A percentile compares a stretch with the other conserved stretches of the same genome.
These are phyloP conservation scores for Cnemophilus loriae DNA, from an alignment of 2,113 vertebrate genomes.

Conservation along the genomic window DNA sequence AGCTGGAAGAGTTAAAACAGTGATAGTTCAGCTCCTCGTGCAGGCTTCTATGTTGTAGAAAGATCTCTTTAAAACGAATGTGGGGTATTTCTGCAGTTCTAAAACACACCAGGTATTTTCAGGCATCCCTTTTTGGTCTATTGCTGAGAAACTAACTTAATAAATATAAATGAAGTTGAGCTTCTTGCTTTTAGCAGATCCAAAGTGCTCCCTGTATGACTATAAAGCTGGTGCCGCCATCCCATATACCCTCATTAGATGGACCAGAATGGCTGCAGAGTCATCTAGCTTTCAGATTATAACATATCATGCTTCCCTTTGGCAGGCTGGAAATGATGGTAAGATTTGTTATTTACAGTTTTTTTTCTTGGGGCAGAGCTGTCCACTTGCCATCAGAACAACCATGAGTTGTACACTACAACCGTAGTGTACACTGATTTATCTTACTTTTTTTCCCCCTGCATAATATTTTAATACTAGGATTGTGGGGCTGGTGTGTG, in stretches of 20 bases:
- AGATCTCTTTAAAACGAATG: neutral
- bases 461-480: neutral
- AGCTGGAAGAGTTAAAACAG: neutral
- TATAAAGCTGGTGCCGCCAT: neutral
- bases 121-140: neutral
- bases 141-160: neutral
- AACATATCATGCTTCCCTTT: neutral
- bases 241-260: neutral
- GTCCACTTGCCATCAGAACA: neutral
- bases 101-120: neutral
- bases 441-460: accelerated
- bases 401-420: neutral
- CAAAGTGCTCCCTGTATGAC: neutral
- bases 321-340: neutral
- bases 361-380: neutral
- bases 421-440: neutral
- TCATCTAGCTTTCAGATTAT: neutral
- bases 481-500: neutral
- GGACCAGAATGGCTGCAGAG: neutral
- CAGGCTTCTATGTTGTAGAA: accelerated
- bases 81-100: neutral
- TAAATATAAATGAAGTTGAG: neutral
- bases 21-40: neutral
- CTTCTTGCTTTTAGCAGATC: neutral
- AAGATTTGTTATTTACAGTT: neutral